A percentile compares a stretch with the other conserved stretches of the same genome.
These are phyloP conservation scores for Ceyx erithaca DNA, from an alignment of 2,797 vertebrate species.

Conservation along the genomic window DNA sequence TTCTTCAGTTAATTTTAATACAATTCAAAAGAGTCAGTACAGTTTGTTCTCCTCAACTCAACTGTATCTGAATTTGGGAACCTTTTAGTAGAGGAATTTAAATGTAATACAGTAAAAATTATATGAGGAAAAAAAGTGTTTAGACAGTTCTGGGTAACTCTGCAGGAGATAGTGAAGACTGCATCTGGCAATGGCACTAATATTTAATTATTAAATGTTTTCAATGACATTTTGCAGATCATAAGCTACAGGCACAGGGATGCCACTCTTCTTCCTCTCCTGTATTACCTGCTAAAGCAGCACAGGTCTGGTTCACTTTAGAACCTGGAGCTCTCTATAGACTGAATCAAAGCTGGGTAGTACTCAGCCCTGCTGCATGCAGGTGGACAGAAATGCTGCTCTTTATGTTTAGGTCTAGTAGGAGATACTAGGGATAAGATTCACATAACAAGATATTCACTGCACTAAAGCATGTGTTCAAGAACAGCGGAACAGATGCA, in stretches of 20 bases:
- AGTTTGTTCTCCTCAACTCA: not conserved
- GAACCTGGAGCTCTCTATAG: not conserved
- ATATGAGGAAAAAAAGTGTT: not conserved
- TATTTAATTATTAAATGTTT: not conserved
- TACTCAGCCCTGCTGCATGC: not conserved
- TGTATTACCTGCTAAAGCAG: not conserved
- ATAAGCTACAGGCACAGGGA: not conserved
- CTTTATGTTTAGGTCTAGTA: not conserved
- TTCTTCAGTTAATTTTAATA: not conserved
- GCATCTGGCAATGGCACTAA: not conserved
- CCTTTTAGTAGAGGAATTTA: not conserved
- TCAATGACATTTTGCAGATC: not conserved
- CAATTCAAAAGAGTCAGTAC: not conserved
- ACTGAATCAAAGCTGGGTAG: not conserved
- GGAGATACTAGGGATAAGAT: not conserved
- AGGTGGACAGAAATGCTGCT: not conserved
- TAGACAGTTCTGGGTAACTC: not conserved
- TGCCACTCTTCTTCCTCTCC: not conserved
- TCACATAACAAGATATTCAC: not conserved
- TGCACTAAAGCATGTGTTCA: not conserved
- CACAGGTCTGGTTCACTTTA: fast-evolving
- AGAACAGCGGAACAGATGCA: not conserved
- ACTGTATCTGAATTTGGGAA: not conserved
- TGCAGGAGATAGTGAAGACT: not conserved
- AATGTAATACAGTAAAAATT: not conserved